These are phyloP conservation scores for Zoanthus gigantus DNA, from an alignment of 92 coral and sea anemone species.

Conservation along the genomic window DNA sequence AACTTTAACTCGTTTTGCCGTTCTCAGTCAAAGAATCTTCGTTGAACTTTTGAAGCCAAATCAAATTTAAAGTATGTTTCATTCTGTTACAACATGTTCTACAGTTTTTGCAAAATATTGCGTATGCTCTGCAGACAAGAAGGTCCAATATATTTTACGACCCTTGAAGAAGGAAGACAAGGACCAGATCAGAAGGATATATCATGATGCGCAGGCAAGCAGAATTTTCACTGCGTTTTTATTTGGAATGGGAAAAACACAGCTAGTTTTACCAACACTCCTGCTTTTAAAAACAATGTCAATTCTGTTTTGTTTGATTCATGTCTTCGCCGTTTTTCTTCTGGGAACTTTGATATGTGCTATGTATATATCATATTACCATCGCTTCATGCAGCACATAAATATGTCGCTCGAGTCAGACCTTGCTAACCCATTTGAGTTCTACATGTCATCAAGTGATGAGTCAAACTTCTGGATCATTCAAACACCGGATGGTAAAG, in stretches of 20 bases:
- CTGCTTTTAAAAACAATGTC: constrained; percentile 35
- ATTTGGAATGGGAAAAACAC: constrained; percentile 58
- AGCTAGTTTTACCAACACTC: constrained; percentile 55
- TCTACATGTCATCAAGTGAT: constrained; percentile 65
- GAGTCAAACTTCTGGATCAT: constrained; percentile 84
- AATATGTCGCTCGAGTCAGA: constrained; percentile 68
- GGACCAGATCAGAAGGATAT: constrained; percentile 44
- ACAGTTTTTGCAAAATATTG: not conserved
- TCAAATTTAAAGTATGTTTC: not conserved
- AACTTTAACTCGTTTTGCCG: not conserved
- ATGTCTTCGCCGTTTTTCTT: constrained; percentile 6
- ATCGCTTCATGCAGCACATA: constrained; percentile 72
- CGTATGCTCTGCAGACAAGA: not conserved
- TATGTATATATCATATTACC: constrained; percentile 62
- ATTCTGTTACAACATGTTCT: not conserved
- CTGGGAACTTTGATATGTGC: constrained; percentile 32
- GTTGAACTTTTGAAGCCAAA: not conserved
- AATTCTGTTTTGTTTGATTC: constrained; percentile 23
- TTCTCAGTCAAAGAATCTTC: not conserved
- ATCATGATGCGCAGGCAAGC: constrained; percentile 69
- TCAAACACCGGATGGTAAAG: constrained; percentile 46
- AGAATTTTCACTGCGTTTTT: constrained; percentile 65
- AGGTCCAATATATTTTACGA: constrained; percentile 4
- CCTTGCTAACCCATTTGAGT: constrained; percentile 63
- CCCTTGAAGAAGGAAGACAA: constrained; percentile 46